Evolutionary conservation across 2,888 invertebrate genomes (phyloP).

Genomic region (Tanypteryx hageni): DNA sequence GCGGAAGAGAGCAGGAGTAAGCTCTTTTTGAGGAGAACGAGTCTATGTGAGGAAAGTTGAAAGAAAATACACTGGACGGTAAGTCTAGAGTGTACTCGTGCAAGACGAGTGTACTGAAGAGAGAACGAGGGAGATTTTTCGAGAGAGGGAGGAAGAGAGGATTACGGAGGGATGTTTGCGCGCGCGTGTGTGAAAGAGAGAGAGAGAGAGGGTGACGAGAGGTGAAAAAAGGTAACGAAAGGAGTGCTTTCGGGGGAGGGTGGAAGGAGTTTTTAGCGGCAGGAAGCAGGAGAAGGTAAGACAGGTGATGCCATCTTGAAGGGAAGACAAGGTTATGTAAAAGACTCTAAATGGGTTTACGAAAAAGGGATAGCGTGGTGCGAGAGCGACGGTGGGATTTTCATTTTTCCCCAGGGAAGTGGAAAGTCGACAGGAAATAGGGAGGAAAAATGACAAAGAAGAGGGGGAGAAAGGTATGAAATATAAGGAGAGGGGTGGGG

Average conservation of each 20-base stretch:
- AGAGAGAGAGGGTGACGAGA: not conserved
- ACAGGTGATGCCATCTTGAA: constrained; percentile 34
- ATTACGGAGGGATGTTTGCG: not conserved
- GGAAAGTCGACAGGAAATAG: not conserved
- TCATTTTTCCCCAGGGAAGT: not conserved
- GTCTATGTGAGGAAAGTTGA: no score
- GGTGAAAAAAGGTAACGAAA: not conserved
- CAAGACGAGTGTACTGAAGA: not conserved
- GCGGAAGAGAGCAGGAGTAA: no score
- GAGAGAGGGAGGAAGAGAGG: not conserved
- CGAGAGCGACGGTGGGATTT: not conserved
- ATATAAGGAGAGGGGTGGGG: not conserved
- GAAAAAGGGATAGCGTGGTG: not conserved
- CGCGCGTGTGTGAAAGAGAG: no score
- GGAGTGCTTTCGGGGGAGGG: not conserved
- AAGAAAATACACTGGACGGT: no score
- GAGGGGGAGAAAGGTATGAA: not conserved
- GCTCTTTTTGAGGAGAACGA: no score
- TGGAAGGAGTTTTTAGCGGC: not conserved
- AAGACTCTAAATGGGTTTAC: constrained; percentile 47
- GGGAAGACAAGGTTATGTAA: constrained; percentile 44
- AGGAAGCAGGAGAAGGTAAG: not conserved
- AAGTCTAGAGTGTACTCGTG: no score
- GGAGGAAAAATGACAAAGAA: not conserved
- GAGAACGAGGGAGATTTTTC: not conserved